Percentiles rank a stretch among this genome's conserved stretches.
Conservation (phyloP, 2,113 vertebrate species). For the Galemys pyrenaicus region DNA sequence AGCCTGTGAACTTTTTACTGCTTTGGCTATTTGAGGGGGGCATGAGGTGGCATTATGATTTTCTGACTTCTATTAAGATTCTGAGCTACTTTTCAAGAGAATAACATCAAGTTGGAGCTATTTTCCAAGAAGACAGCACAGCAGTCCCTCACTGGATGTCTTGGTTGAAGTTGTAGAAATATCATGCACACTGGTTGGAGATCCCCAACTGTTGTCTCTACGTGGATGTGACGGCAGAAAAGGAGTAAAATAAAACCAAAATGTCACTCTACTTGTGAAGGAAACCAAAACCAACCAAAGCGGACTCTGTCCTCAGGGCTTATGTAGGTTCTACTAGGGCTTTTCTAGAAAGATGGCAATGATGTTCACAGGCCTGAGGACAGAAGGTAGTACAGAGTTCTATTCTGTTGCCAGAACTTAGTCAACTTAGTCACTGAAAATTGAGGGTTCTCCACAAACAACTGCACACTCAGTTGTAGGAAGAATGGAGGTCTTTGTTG, state of each 20-base stretch:
- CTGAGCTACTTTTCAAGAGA: background rate
- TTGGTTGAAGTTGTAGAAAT: background rate
- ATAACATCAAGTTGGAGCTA: background rate
- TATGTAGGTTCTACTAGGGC: no score
- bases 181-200: background rate
- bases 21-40: background rate
- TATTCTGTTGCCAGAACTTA: background rate
- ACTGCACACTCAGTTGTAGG: background rate
- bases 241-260: background rate
- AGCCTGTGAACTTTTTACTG: background rate
- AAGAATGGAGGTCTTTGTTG: background rate
- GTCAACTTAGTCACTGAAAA: background rate
- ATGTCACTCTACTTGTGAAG: background rate
- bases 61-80: background rate
- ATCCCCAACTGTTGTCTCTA: background rate
- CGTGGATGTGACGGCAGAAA: background rate
- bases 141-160: background rate
- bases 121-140: background rate
- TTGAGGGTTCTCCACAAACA: background rate
- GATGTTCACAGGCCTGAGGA: background rate
- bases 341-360: background rate
- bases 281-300: background rate
- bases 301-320: background rate
- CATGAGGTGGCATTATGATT: background rate
- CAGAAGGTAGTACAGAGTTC: background rate